Evolutionary conservation across 2,113 vertebrate genomes (phyloP), one percentile per base, ranked within the genome.

Genomic region (Mirounga angustirostris): DNA sequence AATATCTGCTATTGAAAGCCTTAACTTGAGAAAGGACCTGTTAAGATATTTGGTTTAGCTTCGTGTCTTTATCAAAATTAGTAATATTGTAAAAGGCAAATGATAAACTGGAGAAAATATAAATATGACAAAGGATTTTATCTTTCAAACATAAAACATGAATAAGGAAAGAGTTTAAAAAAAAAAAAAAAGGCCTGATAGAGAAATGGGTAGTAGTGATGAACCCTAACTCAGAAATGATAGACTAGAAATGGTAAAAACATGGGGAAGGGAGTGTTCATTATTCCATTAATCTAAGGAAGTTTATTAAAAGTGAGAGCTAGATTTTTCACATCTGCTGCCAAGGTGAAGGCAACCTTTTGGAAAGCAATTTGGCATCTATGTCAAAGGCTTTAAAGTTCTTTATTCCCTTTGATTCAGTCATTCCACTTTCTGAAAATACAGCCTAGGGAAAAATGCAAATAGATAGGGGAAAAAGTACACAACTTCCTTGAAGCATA

Each of bases 221-320:
- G 11, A 40, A 3, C 43, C 6, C 21, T 90, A 91, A 86, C 30
- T 67, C 61, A n/a, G 69, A 80, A 79, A 61, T 28, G 11, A 73
- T 56, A 65, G 21, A n/a, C 74, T 83, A 10, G 36, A 94, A 58
- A 40, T 54, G 8, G 13, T 78, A 36, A 79, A 91, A 88, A 28
- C 9, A 40, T 5, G 59, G 6, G 7, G 1, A 3, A 26, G 26
- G 9, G 1, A 2, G 0, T 36, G 1, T 54, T 79, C 7, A 40
- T 80, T 71, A 26, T 63, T 52, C 24, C 14, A 58, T 28, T 93
- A 87, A 78, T 82, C 13, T 54, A 67, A 92, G 28, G 59, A 59
- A 43, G 4, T 36, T 43, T 36, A 33, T 78, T 43, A 76, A 30
- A 95, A 19, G 8, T 30, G 12, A 54, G 30, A 19, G 43, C 46